Evolutionary conservation across 1,140 invertebrate genomes (phyloP).

Genomic region (Euura lappo): DNA sequence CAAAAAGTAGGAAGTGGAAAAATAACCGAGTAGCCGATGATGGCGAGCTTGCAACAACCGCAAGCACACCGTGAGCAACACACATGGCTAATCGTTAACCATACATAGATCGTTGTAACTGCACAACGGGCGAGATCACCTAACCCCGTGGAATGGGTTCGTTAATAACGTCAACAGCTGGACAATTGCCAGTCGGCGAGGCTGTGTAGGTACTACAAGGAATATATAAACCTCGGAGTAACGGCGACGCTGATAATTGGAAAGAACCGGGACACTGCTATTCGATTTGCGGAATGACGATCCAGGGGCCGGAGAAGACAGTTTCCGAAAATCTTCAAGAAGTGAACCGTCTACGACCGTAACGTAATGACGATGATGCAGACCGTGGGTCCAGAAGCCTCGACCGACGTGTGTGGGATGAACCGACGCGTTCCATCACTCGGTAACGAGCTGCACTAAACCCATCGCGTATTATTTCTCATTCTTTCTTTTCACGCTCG

Average conservation of each 20-base stretch:
- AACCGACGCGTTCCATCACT: slow-evolving; percentile 6
- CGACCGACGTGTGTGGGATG: slow-evolving; percentile 4
- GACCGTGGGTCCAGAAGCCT: not conserved
- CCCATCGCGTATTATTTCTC: slow-evolving; percentile 2
- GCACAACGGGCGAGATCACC: no score
- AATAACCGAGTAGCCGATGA: no score
- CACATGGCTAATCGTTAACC: no score
- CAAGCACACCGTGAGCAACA: no score
- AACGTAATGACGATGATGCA: not conserved
- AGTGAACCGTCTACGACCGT: not conserved
- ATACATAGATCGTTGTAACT: no score
- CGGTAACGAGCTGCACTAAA: not conserved
- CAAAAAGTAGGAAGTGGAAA: no score
- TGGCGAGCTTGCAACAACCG: no score
- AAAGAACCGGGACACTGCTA: not conserved
- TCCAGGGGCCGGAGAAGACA: no score
- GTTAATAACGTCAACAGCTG: slow-evolving; percentile 7
- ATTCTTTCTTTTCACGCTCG: slow-evolving; percentile 4
- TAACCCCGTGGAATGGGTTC: not conserved
- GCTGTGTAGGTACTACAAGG: not conserved
- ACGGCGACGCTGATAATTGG: not conserved
- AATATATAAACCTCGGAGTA: not conserved
- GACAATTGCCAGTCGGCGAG: not conserved
- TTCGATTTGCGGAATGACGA: no score
- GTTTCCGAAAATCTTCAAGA: no score